Base-by-base conservation (phyloP, 2,888 invertebrate genomes). In the Xylota sylvarum region DNA sequence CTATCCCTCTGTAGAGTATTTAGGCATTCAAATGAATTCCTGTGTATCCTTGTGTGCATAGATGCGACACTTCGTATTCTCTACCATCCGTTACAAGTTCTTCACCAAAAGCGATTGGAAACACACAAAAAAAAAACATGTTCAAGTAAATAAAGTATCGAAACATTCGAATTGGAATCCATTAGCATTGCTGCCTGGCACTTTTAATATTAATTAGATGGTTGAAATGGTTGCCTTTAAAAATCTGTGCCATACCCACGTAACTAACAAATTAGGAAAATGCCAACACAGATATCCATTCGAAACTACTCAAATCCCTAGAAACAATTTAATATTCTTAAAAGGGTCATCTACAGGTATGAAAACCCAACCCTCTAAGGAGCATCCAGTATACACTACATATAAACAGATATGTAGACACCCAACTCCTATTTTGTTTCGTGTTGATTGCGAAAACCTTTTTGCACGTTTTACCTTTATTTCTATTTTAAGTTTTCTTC, bases 261-360 rank as follows among this genome's bases (percentile, higher is more conserved):
- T 55, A 40, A 46, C 35, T 35, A 65, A 77, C 69, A 77, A 77
- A 77, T 77, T 77, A 77, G 58, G 37, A 43, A 67, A 74, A 69
- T 74, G 79, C 73, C 84, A 79, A 69, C 69, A 79, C 62, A 84
- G 30, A 77, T 60, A 77, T 55, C 69, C 65, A 62, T 62, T 56
- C 37, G 67, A 70, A 79, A 64, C 73, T 79, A 69, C 73, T 79
- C 55, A 79, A 79, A 84, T 84, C 84, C 84, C 84, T 64, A 19
- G 69, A 56, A 79, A 79, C 79, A 79, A 84, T 84, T 84, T 84
- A 84, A 84, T 84, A 84, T 84, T 84, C 84, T 48, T 84, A 84
- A 84, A 84, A 84, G 84, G 84, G 84, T 84, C 79, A 79, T 79
- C 84, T 64, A 55, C 23, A 7, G 35, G 73, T 69, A 64, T 40